Base-by-base conservation (phyloP, 1,140 invertebrate genomes). In the Manduca sexta region DNA sequence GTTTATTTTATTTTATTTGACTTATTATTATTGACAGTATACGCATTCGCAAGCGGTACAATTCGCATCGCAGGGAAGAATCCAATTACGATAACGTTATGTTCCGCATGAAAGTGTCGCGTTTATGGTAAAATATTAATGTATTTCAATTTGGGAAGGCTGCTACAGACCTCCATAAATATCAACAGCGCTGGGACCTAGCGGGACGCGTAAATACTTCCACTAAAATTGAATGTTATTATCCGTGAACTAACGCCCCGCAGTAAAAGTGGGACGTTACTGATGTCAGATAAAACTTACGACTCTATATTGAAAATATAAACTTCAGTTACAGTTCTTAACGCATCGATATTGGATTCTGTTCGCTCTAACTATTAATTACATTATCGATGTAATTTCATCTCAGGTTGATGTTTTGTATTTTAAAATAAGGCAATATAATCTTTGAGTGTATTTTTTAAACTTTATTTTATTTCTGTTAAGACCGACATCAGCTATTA, bases 101-200 rank as follows among this genome's bases (percentile, higher is more conserved):
- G 74, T 82, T 65, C 63, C 74, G 74, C 73, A 79, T 79, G 78
- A 82, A 84, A 84, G 75, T 82, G 80, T 84, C 80, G 77, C 78
- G 67, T 82, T 82, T 84, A 80, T 84, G 78, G 76, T 84, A 77
- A 84, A 80, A 82, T 84, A 84, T 84, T 80, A 84, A 84, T 84
- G 78, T 82, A 81, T 84, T 84, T 84, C 80, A 84, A 84, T 84
- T 84, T 82, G 75, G 78, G 64, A 68, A 68, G 64, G 71, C 68
- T 72, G 73, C 62, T 81, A 77, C 67, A 79, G 70, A 82, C 80
- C 78, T 75, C 74, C 71, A 84, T 84, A 84, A 84, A 84, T 84
- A 84, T 77, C 70, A 65, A 66, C 58, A 59, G 70, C 69, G 64
- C 54, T 64, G 66, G 64, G 63, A 71, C 64, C 68, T 69, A 66